Evolutionary conservation across 92 coral and sea anemone species (phyloP), one percentile per base, ranked within the genome.

Genomic region (Epizoanthus illoricatus): DNA sequence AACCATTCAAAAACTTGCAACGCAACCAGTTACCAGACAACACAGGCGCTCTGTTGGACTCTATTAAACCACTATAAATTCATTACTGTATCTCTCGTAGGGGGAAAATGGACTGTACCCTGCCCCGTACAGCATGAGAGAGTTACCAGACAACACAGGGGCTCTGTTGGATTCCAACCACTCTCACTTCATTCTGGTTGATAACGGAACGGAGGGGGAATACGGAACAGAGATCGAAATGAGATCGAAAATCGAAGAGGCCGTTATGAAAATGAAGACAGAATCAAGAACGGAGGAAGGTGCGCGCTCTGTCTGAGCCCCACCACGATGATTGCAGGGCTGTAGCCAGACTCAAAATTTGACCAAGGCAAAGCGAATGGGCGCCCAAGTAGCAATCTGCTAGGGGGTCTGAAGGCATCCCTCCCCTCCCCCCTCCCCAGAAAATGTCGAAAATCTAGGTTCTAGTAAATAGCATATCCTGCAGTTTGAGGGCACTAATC

Each of bases 201-300:
- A 94, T 54, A 89, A 94, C 71, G 98, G 98, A 23, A 92, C 95
- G 16, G 87, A 83, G 68, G 94, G 94, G 5, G 82, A 94, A 64
- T 94, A 94, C 73, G 98, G 98, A 63, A 93, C 89, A 43, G 98
- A 94, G 85, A 94, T 94, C 72, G 88, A 85, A 70, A 80, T 94
- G 73, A 83, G 98, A 72, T 87, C 95, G 33, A 87, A 87, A 58
- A 75, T 94, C 20, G 98, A 94, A 59, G 98, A 94, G 56, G 98
- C 95, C 65, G 88, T 94, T 13, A 86, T 92, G 90, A 89, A 86
- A 80, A 68, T 89, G 75, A 91, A 92, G 66, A 94, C 98, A 9
- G 95, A 89, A 75, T 94, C 98, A 5, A 83, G 96, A 2, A 91
- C 98, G 12, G 76, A 88, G 40, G 85, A 93, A 65, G 98, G 98